Evolutionary conservation across 2,113 vertebrate species (phyloP), one percentile per base, ranked within the genome.

Genomic region (Madoqua kirkii): DNA sequence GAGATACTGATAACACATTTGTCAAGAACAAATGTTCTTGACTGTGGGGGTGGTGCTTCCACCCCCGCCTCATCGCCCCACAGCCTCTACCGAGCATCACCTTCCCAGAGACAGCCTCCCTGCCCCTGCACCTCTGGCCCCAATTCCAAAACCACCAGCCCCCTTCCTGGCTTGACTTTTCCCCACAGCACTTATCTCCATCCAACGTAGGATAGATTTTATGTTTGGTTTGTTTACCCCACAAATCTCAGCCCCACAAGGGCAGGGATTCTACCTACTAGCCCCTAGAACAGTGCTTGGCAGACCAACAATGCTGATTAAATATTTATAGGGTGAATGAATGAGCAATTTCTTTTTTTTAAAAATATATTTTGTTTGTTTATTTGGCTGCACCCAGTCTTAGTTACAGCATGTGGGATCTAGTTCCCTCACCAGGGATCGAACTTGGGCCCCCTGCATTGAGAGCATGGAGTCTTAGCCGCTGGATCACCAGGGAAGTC

Each of bases 21-120:
- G 40, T 62, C 45, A 11, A 27, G 17, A 54, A 5, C 4, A 23
- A 12, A 71, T 23, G n/a, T 71, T 71, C 67, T 36, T 36, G 67
- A 36, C 67, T 71, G 67, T n/a, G 8, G 64, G 16, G n/a, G 19
- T 10, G 64, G 64, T 36, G 9, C 64, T 36, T 71, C n/a, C 67
- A 40, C 67, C 19, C 67, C n/a, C 19, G 10, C 67, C 19, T n/a
- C 9, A 21, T 2, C 25, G 25, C 57, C 45, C 16, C 9, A 1
- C 0, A 0, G 48, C 31, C 15, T 7, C 59, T 1, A 15, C 43
- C 15, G 16, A 12, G 6, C 9, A 5, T 76, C 57, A 36, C 36
- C 62, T 57, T 50, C n/a, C 74, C 55, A 21, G 59, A 59, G 31
- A 71, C 45, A 13, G 14, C 45, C 12, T 33, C 84, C 91, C 16